Percentiles rank a stretch among this genome's conserved stretches.
These are phyloP conservation scores for Mirounga angustirostris DNA, from an alignment of 2,113 vertebrate species.

Conservation along the genomic window DNA sequence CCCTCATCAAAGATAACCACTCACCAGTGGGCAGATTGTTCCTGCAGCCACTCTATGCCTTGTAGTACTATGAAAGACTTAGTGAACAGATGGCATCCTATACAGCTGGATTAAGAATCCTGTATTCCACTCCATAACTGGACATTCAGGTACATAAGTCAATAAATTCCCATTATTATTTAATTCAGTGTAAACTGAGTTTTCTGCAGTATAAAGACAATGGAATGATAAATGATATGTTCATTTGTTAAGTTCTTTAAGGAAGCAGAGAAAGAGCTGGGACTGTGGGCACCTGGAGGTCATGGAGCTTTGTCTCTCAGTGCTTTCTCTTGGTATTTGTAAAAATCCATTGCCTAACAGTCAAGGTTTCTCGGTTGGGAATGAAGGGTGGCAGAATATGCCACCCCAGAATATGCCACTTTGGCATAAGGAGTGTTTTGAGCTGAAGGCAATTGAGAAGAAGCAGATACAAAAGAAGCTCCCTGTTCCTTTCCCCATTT, in stretches of 20 bases:
- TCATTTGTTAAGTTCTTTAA: not conserved
- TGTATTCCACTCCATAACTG: not conserved
- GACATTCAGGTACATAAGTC: not conserved
- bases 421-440: not conserved
- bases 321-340: not conserved
- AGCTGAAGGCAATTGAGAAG: not conserved
- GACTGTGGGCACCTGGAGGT: not conserved
- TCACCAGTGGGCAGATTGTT: not conserved
- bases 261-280: not conserved
- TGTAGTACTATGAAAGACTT: not conserved
- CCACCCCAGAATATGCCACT: not conserved
- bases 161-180: not conserved
- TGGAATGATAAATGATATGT: not conserved
- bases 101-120: not conserved
- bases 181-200: not conserved
- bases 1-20: not conserved
- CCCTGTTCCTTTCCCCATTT: not conserved
- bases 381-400: not conserved
- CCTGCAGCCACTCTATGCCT: not conserved
- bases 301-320: not conserved
- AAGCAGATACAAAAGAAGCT: not conserved
- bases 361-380: not conserved
- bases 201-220: not conserved
- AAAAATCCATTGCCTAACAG: not conserved
- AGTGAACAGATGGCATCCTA: not conserved